Evolutionary conservation across 92 coral and sea anemone species (phyloP).

Genomic region (Parazoanthus swiftii): DNA sequence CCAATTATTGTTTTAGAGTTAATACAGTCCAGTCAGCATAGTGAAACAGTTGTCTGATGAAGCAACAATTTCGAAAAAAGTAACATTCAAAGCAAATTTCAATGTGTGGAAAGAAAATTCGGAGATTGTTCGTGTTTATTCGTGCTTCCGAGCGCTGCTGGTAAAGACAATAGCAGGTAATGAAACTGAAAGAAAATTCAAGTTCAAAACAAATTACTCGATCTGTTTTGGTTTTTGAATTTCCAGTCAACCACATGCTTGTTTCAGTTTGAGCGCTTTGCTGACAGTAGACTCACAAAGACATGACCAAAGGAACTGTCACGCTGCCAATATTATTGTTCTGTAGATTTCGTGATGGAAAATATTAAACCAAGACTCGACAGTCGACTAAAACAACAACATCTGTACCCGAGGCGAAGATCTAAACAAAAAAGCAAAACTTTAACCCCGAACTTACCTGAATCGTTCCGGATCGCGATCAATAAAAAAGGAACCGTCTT

Average conservation of each 20-base stretch:
- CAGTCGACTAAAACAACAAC: not conserved
- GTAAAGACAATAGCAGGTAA: not conserved
- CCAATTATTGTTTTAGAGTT: not conserved
- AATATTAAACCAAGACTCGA: not conserved
- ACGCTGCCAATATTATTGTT: not conserved
- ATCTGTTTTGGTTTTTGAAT: not conserved
- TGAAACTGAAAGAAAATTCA: too few relatives aligned
- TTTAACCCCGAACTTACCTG: constrained; percentile 8
- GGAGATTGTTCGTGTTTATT: not conserved
- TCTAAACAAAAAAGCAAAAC: not conserved
- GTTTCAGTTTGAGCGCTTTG: not conserved
- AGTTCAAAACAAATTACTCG: too few relatives aligned
- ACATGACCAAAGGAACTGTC: not conserved
- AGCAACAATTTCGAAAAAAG: too few relatives aligned
- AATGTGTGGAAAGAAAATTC: not conserved
- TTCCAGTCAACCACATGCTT: not conserved
- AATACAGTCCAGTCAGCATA: not conserved
- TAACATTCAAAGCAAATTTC: not conserved
- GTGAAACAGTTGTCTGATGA: not conserved
- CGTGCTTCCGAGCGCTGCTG: not conserved
- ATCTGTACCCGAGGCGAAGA: not conserved
- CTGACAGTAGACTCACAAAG: not conserved
- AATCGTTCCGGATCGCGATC: constrained; percentile 38
- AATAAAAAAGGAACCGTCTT: constrained; percentile 30
- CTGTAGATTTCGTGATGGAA: not conserved